These are phyloP conservation scores for Meda fulgida DNA, from an alignment of 2,797 vertebrate genomes.

Conservation along the genomic window DNA sequence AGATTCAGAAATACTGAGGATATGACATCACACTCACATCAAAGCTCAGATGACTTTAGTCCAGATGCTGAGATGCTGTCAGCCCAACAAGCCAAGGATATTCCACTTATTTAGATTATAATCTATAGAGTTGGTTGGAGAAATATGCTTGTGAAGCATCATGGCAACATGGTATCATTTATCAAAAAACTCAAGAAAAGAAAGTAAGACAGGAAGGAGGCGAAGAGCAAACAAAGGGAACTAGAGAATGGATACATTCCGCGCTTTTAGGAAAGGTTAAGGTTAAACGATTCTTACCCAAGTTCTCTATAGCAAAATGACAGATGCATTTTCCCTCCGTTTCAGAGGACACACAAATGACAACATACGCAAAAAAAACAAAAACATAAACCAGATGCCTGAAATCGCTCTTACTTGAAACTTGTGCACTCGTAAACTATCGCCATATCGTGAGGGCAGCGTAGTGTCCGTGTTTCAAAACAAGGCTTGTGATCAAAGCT, in stretches of 20 bases:
- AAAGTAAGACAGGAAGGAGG: not conserved
- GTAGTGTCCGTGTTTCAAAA: conserved; percentile 37
- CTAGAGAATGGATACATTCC: not conserved
- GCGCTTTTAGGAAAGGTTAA: conserved; percentile 14
- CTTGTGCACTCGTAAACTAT: conserved; percentile 20
- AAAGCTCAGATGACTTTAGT: conserved; percentile 41
- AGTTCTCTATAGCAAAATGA: conserved; percentile 13
- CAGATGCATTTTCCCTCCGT: conserved; percentile 6
- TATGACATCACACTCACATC: conserved; percentile 38
- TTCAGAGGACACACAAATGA: conserved; percentile 40
- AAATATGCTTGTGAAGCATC: not conserved
- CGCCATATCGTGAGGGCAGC: conserved; percentile 10
- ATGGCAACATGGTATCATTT: not conserved
- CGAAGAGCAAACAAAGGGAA: not conserved
- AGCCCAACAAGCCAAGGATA: conserved; percentile 2
- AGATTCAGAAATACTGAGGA: conserved; percentile 35
- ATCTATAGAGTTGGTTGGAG: not conserved
- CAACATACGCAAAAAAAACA: conserved; percentile 10
- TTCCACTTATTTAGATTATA: conserved; percentile 20
- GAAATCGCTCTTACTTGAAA: conserved; percentile 1
- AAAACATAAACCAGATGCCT: conserved; percentile 31
- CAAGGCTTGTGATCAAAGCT: conserved; percentile 45
- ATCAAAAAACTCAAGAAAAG: not conserved
- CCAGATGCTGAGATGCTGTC: conserved; percentile 50
- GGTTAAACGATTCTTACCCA: not conserved